phyloP scores from a whole-genome alignment of 2,797 vertebrate genomes.

The Lepus oiostolus region DNA sequence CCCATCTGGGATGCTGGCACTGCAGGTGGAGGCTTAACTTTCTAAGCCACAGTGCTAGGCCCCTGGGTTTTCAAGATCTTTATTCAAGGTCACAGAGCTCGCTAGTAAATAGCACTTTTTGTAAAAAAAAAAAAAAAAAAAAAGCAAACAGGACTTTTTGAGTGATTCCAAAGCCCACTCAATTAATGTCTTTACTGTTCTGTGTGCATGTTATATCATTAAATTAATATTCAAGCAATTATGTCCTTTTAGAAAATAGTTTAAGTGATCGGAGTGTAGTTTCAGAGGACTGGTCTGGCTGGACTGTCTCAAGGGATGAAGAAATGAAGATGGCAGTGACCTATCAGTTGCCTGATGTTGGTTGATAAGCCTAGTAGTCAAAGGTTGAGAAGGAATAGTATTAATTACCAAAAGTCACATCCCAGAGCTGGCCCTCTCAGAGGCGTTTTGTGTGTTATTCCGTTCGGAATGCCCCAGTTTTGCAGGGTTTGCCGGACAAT shows the following conservation, averaged over 20 bases:
- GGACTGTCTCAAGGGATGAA: not conserved
- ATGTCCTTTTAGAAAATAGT: constrained; percentile 24
- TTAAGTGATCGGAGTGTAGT: constrained; percentile 23
- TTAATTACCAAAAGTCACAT: constrained; percentile 12
- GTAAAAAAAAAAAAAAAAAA: no score
- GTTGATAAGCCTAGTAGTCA: not conserved
- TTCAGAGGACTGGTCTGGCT: constrained; percentile 16
- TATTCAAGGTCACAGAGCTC: constrained; percentile 21
- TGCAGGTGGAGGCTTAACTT: no score
- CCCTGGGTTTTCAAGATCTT: constrained; percentile 32
- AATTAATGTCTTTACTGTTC: not conserved
- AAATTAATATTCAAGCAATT: constrained; percentile 21
- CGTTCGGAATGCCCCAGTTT: not conserved
- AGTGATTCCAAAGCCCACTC: constrained; percentile 3
- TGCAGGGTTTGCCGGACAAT: not conserved
- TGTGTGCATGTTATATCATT: not conserved
- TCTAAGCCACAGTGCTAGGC: no score
- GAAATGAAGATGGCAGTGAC: not conserved
- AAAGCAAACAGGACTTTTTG: not conserved
- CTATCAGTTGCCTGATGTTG: not conserved
- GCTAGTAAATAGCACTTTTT: not conserved
- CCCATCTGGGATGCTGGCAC: no score
- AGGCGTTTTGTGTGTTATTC: not conserved
- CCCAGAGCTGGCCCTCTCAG: not conserved
- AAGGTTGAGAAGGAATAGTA: not conserved